Evolutionary conservation across 2,888 invertebrate species (phyloP).

Genomic region (Lepas anatifera): DNA sequence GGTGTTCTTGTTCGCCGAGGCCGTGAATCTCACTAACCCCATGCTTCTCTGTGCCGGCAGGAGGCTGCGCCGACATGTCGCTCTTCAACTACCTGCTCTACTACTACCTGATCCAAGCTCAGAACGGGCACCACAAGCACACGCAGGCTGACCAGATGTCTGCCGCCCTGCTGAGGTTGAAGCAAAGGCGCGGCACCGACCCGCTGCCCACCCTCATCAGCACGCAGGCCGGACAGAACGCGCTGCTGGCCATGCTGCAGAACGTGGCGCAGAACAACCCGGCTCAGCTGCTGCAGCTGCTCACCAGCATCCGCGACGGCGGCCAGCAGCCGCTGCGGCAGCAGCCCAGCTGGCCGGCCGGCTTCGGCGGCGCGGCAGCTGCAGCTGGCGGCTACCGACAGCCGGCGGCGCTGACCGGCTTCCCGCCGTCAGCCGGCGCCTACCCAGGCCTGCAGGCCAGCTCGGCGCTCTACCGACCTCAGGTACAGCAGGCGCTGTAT

Average conservation of each 20-base stretch:
- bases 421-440: background rate
- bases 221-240: background rate
- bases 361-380: background rate
- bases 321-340: background rate
- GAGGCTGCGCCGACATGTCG: background rate
- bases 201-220: constrained; percentile 5
- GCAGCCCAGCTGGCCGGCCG: background rate
- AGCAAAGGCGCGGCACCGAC: background rate
- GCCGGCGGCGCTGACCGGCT: background rate
- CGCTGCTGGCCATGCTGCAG: constrained; percentile 8
- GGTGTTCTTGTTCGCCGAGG: no score
- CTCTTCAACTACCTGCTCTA: constrained; percentile 14
- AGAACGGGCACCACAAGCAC: constrained; percentile 5
- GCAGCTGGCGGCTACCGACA: background rate
- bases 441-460: background rate
- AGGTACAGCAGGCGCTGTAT: constrained; percentile 8
- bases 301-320: background rate
- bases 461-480: background rate
- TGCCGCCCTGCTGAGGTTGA: constrained; percentile 10
- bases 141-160: constrained; percentile 1
- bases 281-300: constrained; percentile 3
- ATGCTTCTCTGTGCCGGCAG: constrained; percentile 3
- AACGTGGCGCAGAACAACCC: constrained; percentile 11
- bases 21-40: no score
- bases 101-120: constrained; percentile 14